A percentile compares a stretch with the other conserved stretches of the same genome.
Conservation (phyloP, 2,113 vertebrate species). For the Dasyprocta punctata region DNA sequence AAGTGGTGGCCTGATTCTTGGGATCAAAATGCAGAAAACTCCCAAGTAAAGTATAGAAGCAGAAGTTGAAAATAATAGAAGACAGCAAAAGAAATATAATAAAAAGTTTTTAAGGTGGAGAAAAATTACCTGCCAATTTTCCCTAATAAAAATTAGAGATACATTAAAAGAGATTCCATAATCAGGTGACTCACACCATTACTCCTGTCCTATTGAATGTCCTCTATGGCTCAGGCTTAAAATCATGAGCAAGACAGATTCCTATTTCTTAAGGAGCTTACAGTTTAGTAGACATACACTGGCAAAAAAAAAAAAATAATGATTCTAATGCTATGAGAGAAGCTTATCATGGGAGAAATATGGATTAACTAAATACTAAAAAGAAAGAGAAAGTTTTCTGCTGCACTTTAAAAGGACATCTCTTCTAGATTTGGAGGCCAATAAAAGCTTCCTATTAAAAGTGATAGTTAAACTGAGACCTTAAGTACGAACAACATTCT, state of each 20-base stretch:
- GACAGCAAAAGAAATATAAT: slow-evolving; percentile 1
- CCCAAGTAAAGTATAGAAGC: neutral
- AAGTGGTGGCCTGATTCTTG: neutral
- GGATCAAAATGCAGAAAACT: slow-evolving; percentile 39
- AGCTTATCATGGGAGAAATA: neutral
- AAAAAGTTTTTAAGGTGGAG: neutral
- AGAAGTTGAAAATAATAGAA: slow-evolving; percentile 3
- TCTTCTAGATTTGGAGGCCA: neutral
- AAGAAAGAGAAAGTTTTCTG: neutral
- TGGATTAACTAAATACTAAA: neutral
- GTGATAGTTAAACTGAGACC: neutral
- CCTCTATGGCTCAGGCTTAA: neutral
- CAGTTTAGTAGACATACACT: neutral
- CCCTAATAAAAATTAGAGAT: neutral
- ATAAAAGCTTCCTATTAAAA: neutral
- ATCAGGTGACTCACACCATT: neutral
- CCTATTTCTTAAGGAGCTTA: slow-evolving; percentile 14
- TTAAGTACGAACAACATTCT: neutral
- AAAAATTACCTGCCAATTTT: neutral
- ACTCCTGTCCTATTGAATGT: neutral
- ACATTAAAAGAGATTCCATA: neutral
- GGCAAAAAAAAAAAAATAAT: slow-evolving; percentile 28
- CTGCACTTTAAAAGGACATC: neutral
- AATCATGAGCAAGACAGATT: neutral
- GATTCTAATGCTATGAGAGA: slow-evolving; percentile 3